Evolutionary conservation across 2,797 vertebrate genomes (phyloP), one percentile per base, ranked within the genome.

Genomic region (Naso thynnoides): DNA sequence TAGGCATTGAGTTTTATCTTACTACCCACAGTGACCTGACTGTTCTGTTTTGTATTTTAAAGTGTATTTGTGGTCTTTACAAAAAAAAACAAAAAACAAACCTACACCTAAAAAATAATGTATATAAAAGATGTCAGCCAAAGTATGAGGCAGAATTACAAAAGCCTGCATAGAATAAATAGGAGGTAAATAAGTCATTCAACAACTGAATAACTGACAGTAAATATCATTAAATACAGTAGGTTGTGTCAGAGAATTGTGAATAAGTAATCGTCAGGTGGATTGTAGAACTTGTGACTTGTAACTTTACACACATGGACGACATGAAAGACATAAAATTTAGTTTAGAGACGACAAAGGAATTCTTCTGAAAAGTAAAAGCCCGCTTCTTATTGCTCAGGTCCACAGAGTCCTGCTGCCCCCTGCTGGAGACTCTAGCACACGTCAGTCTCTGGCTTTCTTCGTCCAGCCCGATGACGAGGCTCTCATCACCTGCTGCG

Each of bases 391-490:
- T 59, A 3, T 53, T 65, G 36, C 38, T n/a, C 74, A 96, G 95
- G 67, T 73, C 18, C 95, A 95, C 67, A 86, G 92, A 56, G 94
- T 95, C 47, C 26, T 92, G 77, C 70, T 94, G 39, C 93, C 94
- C 4, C 75, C 90, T 74, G 38, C 58, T 53, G 92, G 90, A 39
- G 84, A 89, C 76, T 13, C 19, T 31, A 70, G 74, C 42, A 75
- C 86, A 9, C 89, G 93, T 4, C 93, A 94, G 86, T 93, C 91
- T 41, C 2, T 95, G 76, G 94, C 76, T 10, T 95, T 93, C 86
- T 95, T 95, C 8, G 71, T 89, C 6, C 92, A 95, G 0, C 94
- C 94, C 0, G 93, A 94, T 18, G 59, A 94, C 2, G 78, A 89
- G 0, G 85, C 84, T 4, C 8, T 92, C 15, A 85, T 95, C 64